Base-by-base conservation (phyloP, 2,888 invertebrate genomes). In the Herminia tarsipennalis region DNA sequence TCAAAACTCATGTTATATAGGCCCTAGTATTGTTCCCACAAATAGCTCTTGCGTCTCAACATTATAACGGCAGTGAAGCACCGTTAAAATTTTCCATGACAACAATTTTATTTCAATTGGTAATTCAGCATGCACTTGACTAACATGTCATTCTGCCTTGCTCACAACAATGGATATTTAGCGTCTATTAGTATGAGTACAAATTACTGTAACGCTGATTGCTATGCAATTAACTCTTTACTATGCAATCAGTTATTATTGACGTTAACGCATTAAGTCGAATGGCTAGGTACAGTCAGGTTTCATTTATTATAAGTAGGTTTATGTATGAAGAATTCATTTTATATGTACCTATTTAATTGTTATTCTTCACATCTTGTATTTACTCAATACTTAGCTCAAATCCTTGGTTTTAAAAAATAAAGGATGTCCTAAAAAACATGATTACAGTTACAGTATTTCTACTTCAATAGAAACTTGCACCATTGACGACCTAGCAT, bases 111-210 rank as follows among this genome's bases (percentile, higher is more conserved):
- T 34, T 34, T 12, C 35, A 29, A 35, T 28, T 34, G 14, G 4
- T 30, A 18, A 18, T 43, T 36, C 18, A 24, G 10, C 8, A 14
- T 24, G 25, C 28, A 25, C 13, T 24, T 25, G 2, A 5, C 18
- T 21, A 9, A 25, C 20, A 36, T 30, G 43, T 20, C 8, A 37
- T 25, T 17, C 9, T 24, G n/a, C 37, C 8, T 29, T 32, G 9
- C 8, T 10, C 17, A 35, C 13, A 40, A 46, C 46, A 46, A 46
- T 46, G 30, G 13, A 46, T 30, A 20, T 25, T 46, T 46, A 45
- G 10, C 16, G 10, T n/a, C 16, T 14, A 27, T 44, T 42, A 35
- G 12, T 28, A 17, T 16, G 13, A 1, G 35, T 18, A 36, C 29
- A 42, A 28, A 36, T 24, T 42, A 10, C 36, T 14, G 0, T 30